These are phyloP conservation scores for Epizoanthus stellaris DNA, from an alignment of 92 coral and sea anemone genomes.

Conservation along the genomic window DNA sequence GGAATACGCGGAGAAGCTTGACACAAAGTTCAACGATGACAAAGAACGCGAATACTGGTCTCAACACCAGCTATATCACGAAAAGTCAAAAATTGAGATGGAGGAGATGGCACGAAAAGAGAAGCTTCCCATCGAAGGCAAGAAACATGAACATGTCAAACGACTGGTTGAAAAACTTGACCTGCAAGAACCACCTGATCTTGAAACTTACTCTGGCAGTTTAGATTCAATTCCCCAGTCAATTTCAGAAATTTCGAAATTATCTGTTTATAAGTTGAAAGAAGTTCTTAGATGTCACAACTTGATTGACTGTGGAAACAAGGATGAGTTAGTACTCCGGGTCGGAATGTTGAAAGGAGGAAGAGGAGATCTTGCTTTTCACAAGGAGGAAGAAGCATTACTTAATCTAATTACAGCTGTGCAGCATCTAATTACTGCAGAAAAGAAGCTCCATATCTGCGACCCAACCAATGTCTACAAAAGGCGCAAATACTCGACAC, in stretches of 20 bases:
- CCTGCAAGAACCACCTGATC: slow-evolving; percentile 52
- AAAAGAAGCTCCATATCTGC: slow-evolving; percentile 37
- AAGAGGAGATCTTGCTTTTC: slow-evolving; percentile 57
- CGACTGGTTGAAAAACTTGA: slow-evolving; percentile 43
- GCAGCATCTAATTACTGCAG: slow-evolving; percentile 31
- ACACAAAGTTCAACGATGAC: slow-evolving; percentile 55
- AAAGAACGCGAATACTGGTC: slow-evolving; percentile 69
- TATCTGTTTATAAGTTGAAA: slow-evolving; percentile 56
- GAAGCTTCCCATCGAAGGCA: slow-evolving; percentile 58
- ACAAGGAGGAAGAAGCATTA: slow-evolving; percentile 56
- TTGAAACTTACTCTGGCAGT: slow-evolving; percentile 59
- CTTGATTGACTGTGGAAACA: slow-evolving; percentile 70
- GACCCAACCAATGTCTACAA: slow-evolving; percentile 44
- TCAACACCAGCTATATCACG: slow-evolving; percentile 53
- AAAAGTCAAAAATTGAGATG: slow-evolving; percentile 53
- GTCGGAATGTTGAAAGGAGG: slow-evolving; percentile 67
- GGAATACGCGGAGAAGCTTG: slow-evolving; percentile 48
- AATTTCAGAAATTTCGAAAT: slow-evolving; percentile 60
- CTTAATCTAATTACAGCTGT: slow-evolving; percentile 43
- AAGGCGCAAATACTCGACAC: slow-evolving; percentile 45
- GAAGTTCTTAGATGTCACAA: slow-evolving; percentile 67
- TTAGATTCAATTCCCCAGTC: slow-evolving; percentile 40
- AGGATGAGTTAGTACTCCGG: slow-evolving; percentile 67
- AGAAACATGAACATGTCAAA: slow-evolving; percentile 57
- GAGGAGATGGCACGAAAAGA: slow-evolving; percentile 47